Percentiles rank a stretch among this genome's conserved stretches.
These are phyloP conservation scores for Drosophila setifemur DNA, from an alignment of 1,140 invertebrate species.

Conservation along the genomic window DNA sequence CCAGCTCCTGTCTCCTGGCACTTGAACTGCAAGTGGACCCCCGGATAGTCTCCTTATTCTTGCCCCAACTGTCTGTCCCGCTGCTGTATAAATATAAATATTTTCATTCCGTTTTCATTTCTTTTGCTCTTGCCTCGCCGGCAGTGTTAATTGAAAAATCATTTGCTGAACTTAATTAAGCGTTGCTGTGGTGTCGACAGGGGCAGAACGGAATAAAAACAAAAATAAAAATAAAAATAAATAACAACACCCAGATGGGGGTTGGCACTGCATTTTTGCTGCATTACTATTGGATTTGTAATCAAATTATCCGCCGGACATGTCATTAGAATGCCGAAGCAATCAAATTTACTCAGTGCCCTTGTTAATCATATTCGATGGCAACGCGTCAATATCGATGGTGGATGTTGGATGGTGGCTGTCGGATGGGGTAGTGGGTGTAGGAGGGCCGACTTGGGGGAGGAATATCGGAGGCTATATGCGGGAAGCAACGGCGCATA, in stretches of 20 bases:
- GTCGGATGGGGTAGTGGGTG: no score
- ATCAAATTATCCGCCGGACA: constrained; percentile 17
- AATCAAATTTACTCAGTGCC: neutral
- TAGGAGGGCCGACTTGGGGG: no score
- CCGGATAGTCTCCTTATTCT: constrained; percentile 4
- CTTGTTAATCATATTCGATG: constrained; percentile 13
- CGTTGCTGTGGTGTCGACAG: no score
- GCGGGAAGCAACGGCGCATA: constrained; percentile 37
- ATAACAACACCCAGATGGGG: constrained; percentile 5
- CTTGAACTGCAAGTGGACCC: constrained; percentile 29
- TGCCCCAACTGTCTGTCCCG: neutral
- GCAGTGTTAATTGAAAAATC: constrained; percentile 65
- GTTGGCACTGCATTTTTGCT: constrained; percentile 34
- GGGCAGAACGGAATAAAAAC: no score
- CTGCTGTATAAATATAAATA: constrained; percentile 62
- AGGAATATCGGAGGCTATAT: neutral
- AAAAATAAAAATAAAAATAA: no score
- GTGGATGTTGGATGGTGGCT: neutral
- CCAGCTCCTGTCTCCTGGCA: neutral
- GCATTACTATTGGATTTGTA: constrained; percentile 21
- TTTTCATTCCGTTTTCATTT: constrained; percentile 50
- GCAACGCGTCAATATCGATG: neutral
- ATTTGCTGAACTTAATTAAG: constrained; percentile 58
- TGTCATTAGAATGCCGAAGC: constrained; percentile 13
- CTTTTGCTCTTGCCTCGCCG: neutral